Conservation (phyloP, 2,113 vertebrate genomes). For the Polypterus bichir region DNA sequence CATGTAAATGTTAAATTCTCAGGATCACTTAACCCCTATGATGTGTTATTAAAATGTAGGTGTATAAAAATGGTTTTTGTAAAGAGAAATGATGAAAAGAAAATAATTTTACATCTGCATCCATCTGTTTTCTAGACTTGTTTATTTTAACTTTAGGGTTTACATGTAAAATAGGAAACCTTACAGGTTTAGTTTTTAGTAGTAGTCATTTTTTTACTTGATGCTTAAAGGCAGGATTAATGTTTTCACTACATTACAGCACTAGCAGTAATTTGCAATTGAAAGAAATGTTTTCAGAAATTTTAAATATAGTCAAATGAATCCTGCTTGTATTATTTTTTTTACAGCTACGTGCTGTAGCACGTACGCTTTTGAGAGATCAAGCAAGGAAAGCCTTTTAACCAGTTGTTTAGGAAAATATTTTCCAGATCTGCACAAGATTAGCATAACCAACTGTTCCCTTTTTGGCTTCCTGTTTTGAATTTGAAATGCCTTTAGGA, state of each 20-base stretch:
- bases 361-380: conserved; percentile 9
- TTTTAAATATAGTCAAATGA: conserved; percentile 37
- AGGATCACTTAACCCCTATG: too few relatives aligned
- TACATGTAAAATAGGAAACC: conserved; percentile 12
- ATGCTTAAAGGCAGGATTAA: conserved; percentile 22
- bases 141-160: too few relatives aligned
- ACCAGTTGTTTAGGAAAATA: conserved; percentile 62
- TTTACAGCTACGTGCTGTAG: conserved; percentile 23
- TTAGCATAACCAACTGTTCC: conserved; percentile 68
- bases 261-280: conserved; percentile 2
- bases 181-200: conserved; percentile 23
- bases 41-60: too few relatives aligned
- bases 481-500: conserved; percentile 62
- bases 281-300: conserved; percentile 38
- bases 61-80: too few relatives aligned
- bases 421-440: conserved; percentile 71
- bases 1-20: too few relatives aligned
- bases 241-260: conserved; percentile 12
- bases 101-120: too few relatives aligned
- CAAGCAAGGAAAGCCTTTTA: conserved; percentile 35
- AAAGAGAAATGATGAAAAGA: too few relatives aligned
- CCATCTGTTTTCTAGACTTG: too few relatives aligned
- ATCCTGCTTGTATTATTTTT: background rate
- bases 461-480: conserved; percentile 76
- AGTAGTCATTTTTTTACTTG: too few relatives aligned